Base-by-base conservation (phyloP, 23 tunicate genomes). In the Styela clava region DNA sequence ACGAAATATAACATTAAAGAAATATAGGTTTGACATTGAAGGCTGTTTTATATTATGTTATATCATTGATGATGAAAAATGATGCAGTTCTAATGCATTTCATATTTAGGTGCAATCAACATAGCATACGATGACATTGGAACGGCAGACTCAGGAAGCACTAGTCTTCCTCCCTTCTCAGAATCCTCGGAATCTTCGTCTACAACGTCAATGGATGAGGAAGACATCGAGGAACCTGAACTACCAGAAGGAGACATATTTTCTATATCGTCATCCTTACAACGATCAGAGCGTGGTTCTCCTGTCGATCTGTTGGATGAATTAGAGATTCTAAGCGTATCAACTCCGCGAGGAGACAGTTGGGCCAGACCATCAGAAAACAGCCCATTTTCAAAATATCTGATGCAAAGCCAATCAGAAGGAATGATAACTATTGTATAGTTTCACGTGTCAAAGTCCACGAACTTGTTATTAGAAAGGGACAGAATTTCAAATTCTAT, bases 251-350 rank as follows among this genome's bases (percentile, higher is more conserved):
- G 81, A 36, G 81, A 76, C 24, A 16, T 52, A 33, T 76, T 76
- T 29, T 76, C 81, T 19, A 7, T 76, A 52, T 76, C 81, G 23
- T 76, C 81, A 24, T 76, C 81, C 9, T 0, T 76, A 2, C 21
- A 7, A 76, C 37, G 81, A 44, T 76, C 81, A 56, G 52, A 76
- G 21, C 81, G 81, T 28, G 81, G 81, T 0, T 76, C 81, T 20
- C 81, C 81, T 21, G 81, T 76, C 22, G 65, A 76, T 28, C 21
- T 44, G n/a, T 16, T 28, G 27, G 81, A 76, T 27, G 71, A 67
- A 22, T 25, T 67, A 67, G 71, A 67, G 71, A 25, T 67, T 1
- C 31, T 1, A 22, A 67, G 71, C 22, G 16, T 67, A 67, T 29
- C 71, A 67, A 29, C 31, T 18, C 31, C 30, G 16, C 1, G 16